Percentiles rank a stretch among this genome's conserved stretches.
phyloP scores from a whole-genome alignment of 2,113 vertebrate genomes.

The Probosciger aterrimus region DNA sequence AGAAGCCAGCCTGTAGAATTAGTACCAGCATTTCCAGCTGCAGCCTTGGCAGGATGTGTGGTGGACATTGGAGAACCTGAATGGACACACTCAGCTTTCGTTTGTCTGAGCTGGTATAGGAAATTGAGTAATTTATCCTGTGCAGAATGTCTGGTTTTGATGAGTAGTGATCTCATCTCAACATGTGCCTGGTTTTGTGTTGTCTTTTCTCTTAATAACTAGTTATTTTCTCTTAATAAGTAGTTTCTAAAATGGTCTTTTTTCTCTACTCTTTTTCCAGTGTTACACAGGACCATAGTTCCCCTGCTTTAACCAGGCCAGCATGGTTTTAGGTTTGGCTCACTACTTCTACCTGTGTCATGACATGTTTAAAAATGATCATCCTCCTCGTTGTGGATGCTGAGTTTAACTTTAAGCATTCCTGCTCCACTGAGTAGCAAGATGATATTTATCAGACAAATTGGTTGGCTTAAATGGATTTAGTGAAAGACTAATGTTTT shows the following conservation, averaged over 20 bases:
- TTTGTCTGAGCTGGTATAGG: neutral
- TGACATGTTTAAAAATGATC: neutral
- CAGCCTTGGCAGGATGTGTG: neutral
- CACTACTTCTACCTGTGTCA: neutral
- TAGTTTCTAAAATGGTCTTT: constrained; percentile 8
- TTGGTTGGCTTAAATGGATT: neutral
- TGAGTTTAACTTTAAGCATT: neutral
- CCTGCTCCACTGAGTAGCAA: neutral
- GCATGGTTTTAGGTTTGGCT: neutral
- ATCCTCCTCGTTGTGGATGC: neutral
- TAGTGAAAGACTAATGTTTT: neutral
- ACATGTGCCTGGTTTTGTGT: neutral
- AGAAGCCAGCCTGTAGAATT: neutral
- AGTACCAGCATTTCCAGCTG: neutral
- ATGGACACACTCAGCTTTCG: neutral
- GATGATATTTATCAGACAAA: neutral
- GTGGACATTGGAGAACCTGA: neutral
- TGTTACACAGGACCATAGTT: neutral
- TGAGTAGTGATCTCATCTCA: neutral
- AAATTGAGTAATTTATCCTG: neutral
- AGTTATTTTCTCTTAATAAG: neutral
- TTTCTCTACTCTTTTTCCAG: neutral
- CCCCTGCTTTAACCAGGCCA: neutral
- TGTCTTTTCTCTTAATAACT: neutral
- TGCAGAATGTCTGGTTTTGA: neutral